These are phyloP conservation scores for Dendroctonus ponderosae DNA, from an alignment of 1,140 invertebrate genomes.

Conservation along the genomic window DNA sequence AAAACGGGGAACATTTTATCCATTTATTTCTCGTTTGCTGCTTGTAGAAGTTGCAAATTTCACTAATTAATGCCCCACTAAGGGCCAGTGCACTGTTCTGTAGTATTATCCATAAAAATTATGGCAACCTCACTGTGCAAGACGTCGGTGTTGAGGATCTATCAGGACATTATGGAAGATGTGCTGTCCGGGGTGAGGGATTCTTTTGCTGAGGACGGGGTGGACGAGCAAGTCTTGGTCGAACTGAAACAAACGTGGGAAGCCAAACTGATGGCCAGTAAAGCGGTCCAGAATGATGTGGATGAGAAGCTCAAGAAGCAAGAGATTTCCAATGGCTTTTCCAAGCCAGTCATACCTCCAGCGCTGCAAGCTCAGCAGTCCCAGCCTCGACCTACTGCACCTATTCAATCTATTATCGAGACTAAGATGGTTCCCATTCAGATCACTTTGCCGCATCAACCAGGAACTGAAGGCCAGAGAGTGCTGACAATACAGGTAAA, in stretches of 20 bases:
- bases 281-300: conserved; percentile 63
- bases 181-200: conserved; percentile 91
- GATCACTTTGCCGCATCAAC: conserved; percentile 52
- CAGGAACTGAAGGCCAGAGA: conserved; percentile 60
- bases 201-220: conserved; percentile 93
- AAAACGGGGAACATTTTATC: no score
- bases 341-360: conserved; percentile 32
- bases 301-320: conserved; percentile 37
- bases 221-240: conserved; percentile 94
- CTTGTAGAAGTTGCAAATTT: no score
- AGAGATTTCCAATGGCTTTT: conserved; percentile 35
- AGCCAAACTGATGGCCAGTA: conserved; percentile 80
- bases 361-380: conserved; percentile 44
- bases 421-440: conserved; percentile 58
- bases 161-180: conserved; percentile 95
- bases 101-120: neutral
- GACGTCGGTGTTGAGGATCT: conserved; percentile 53
- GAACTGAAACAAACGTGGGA: conserved; percentile 96
- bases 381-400: neutral
- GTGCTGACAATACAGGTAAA: conserved; percentile 68
- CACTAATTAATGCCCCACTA: no score
- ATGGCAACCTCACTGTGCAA: conserved; percentile 43
- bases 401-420: conserved; percentile 45
- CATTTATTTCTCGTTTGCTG: no score
- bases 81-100: no score